Conservation (phyloP, 2,888 invertebrate species). For the Agrochola macilenta region DNA sequence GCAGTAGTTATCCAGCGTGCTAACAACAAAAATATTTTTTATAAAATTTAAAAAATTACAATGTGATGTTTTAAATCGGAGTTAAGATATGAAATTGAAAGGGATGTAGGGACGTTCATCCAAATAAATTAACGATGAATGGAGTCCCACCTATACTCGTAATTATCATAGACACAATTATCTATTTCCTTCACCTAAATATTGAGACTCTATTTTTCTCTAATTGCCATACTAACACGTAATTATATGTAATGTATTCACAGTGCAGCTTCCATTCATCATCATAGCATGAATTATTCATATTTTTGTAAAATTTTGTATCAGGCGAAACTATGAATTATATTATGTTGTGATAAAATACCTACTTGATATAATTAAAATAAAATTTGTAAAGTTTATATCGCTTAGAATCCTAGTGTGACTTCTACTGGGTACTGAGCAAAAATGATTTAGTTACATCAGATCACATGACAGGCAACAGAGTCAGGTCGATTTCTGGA, state of each 20-base stretch:
- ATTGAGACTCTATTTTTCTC: slow-evolving; percentile 35
- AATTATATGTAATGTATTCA: slow-evolving; percentile 55
- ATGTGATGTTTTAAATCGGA: neutral
- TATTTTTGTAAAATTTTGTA: slow-evolving; percentile 59
- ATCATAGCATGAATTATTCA: slow-evolving; percentile 55
- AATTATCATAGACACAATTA: slow-evolving; percentile 13
- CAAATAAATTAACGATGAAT: neutral
- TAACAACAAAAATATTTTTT: neutral
- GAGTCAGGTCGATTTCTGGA: neutral
- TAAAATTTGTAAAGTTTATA: neutral
- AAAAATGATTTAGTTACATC: neutral
- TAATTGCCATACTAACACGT: slow-evolving; percentile 38
- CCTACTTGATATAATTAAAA: slow-evolving; percentile 1
- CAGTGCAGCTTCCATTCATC: slow-evolving; percentile 45
- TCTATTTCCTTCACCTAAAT: slow-evolving; percentile 43
- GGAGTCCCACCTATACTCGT: neutral
- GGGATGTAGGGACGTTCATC: neutral
- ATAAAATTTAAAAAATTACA: neutral
- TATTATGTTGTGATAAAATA: slow-evolving; percentile 17
- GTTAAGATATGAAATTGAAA: neutral
- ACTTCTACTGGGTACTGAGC: neutral
- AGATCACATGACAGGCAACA: neutral
- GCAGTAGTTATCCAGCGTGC: neutral
- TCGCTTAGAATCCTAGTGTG: neutral
- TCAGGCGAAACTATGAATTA: slow-evolving; percentile 28